Conservation (phyloP, 1,140 invertebrate species). For the Propsilocerus akamusi region DNA sequence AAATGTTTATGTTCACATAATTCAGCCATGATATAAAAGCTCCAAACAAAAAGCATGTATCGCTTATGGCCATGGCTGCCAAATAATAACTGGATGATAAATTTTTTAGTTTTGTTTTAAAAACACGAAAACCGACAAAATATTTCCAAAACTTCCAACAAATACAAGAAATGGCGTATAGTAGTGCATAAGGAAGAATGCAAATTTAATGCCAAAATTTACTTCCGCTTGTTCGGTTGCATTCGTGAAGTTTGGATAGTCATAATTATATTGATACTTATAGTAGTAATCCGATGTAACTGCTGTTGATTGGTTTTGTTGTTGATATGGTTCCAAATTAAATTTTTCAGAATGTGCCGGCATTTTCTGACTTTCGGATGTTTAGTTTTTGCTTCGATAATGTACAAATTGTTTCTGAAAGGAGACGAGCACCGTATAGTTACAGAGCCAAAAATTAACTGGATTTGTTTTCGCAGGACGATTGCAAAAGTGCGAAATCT, state of each 20-base stretch:
- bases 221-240: not conserved
- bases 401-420: too few relatives aligned
- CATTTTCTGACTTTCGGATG: too few relatives aligned
- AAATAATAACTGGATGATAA: constrained; percentile 63
- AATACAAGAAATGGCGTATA: constrained; percentile 48
- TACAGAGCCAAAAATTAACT: too few relatives aligned
- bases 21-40: constrained; percentile 47
- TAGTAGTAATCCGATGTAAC: too few relatives aligned
- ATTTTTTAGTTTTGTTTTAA: constrained; percentile 44
- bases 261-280: too few relatives aligned
- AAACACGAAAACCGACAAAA: constrained; percentile 55
- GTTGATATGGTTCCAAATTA: too few relatives aligned
- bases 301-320: too few relatives aligned
- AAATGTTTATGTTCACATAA: constrained; percentile 33
- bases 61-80: constrained; percentile 52
- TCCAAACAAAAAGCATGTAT: constrained; percentile 48
- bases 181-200: constrained; percentile 25
- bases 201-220: not conserved
- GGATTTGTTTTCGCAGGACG: too few relatives aligned
- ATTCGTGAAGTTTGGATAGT: not conserved
- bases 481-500: too few relatives aligned
- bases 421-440: too few relatives aligned
- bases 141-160: constrained; percentile 52
- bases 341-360: too few relatives aligned
- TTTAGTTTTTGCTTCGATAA: too few relatives aligned